A percentile compares a stretch with the other conserved stretches of the same genome.
These are phyloP conservation scores for Ferdinandea cuprea DNA, from an alignment of 2,888 invertebrate genomes.

Conservation along the genomic window DNA sequence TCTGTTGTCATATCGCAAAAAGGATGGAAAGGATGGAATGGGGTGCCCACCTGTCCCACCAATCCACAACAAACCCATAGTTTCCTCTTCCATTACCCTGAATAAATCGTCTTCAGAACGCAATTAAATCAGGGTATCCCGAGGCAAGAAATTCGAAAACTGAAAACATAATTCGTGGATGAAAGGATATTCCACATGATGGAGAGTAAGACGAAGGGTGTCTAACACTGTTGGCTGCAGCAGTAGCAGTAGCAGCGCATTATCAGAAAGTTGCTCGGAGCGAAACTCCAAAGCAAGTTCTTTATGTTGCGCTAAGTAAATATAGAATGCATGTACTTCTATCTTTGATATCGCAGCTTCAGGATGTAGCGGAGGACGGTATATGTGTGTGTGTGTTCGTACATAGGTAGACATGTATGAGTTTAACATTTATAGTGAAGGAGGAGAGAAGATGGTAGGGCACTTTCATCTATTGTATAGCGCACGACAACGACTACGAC, in stretches of 20 bases:
- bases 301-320: conserved; percentile 68
- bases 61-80: conserved; percentile 25
- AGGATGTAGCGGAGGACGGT: conserved; percentile 29
- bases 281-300: conserved; percentile 55
- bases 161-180: conserved; percentile 72
- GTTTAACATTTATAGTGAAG: background rate
- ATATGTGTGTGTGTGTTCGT: conserved; percentile 12
- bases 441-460: background rate
- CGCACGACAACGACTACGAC: conserved; percentile 31
- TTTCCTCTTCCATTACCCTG: conserved; percentile 25
- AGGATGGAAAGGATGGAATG: conserved; percentile 34
- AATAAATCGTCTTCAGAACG: conserved; percentile 62
- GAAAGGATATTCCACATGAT: conserved; percentile 52
- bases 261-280: conserved; percentile 60
- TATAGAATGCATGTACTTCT: conserved; percentile 57
- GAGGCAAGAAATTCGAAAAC: conserved; percentile 70
- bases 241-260: conserved; percentile 45
- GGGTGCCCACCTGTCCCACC: too few relatives aligned
- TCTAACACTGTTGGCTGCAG: conserved; percentile 15
- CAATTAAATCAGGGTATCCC: conserved; percentile 72
- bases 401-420: background rate
- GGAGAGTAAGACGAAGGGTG: conserved; percentile 12
- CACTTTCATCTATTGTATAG: conserved; percentile 27
- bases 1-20: conserved; percentile 41
- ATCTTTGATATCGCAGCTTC: conserved; percentile 59